These are phyloP conservation scores for Chymomyza fuscimana DNA, from an alignment of 2,888 invertebrate species.

Conservation along the genomic window DNA sequence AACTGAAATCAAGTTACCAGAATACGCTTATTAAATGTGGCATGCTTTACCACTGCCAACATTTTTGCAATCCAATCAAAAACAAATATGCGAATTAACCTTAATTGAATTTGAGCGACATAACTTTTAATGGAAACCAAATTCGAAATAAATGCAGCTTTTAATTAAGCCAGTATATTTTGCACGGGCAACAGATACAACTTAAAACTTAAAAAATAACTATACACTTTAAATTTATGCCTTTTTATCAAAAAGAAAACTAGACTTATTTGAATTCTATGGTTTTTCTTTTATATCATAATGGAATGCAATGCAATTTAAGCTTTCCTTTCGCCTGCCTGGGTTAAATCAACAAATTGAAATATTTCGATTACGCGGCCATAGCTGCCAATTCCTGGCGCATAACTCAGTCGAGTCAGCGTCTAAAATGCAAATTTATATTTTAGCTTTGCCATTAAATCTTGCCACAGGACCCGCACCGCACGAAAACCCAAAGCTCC, in stretches of 20 bases:
- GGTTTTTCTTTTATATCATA: not conserved
- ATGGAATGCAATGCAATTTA: not conserved
- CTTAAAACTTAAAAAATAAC: too few species aligned
- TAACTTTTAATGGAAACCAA: not conserved
- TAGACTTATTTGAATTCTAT: not conserved
- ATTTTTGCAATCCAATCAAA: too few species aligned
- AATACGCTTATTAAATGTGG: too few species aligned
- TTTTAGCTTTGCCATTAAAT: slow-evolving; percentile 16
- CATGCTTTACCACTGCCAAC: too few species aligned
- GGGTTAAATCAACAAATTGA: not conserved
- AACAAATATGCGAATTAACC: too few species aligned
- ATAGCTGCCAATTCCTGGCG: slow-evolving; percentile 5
- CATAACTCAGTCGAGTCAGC: slow-evolving; percentile 16
- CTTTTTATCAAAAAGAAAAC: not conserved
- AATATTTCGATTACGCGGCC: not conserved
- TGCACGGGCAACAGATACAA: too few species aligned
- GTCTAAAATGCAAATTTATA: slow-evolving; percentile 6
- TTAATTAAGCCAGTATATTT: too few species aligned
- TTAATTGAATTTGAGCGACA: too few species aligned
- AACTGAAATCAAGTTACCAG: too few species aligned
- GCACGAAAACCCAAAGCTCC: not conserved
- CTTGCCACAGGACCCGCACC: not conserved
- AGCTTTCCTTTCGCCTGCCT: not conserved
- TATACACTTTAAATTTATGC: not conserved
- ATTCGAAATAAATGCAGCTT: too few species aligned